phyloP scores from a whole-genome alignment of 1,140 invertebrate genomes.

The Rhopalosiphum padi region DNA sequence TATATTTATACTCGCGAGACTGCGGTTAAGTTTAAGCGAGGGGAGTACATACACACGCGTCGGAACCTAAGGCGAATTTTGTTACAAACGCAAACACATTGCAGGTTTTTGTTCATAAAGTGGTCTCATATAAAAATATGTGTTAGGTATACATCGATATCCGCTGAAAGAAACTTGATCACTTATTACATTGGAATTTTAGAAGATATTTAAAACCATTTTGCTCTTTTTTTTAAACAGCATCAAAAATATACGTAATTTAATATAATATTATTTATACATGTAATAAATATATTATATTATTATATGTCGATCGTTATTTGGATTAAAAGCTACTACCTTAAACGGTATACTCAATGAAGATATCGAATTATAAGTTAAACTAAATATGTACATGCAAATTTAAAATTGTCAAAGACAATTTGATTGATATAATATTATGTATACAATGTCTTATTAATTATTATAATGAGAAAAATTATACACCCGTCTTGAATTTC shows the following conservation, averaged over 20 bases:
- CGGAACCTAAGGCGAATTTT: background rate
- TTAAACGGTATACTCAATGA: background rate
- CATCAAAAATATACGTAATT: background rate
- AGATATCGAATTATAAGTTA: background rate
- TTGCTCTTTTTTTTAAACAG: background rate
- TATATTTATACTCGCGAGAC: background rate
- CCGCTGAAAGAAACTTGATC: background rate
- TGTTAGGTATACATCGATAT: conserved; percentile 6
- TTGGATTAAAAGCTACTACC: background rate
- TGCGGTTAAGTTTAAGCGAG: too few relatives aligned
- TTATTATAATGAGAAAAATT: conserved; percentile 3
- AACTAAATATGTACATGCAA: background rate
- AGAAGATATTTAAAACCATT: conserved; percentile 10
- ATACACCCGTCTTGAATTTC: background rate
- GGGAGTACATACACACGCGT: background rate
- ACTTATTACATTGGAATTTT: background rate
- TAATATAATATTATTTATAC: background rate
- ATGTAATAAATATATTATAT: background rate
- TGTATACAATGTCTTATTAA: background rate
- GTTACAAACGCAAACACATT: background rate
- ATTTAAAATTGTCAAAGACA: background rate
- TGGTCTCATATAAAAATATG: background rate
- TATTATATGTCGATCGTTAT: background rate
- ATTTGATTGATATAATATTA: background rate
- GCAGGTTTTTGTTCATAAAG: background rate